Evolutionary conservation across 2,113 vertebrate species (phyloP).

Genomic region (Galeopterus variegatus): DNA sequence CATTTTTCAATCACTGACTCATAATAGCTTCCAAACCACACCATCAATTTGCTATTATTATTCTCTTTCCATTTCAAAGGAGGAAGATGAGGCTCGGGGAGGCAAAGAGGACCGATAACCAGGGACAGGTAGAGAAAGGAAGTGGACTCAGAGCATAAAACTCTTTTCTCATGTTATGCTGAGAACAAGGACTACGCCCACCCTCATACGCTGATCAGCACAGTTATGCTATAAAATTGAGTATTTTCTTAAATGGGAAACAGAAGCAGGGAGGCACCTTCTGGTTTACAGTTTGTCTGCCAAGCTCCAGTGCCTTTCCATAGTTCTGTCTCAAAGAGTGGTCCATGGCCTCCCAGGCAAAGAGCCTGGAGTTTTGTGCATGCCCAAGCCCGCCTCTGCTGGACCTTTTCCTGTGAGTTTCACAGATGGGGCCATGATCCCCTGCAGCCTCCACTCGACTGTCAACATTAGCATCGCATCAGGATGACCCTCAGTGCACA

Average conservation of each 20-base stretch:
- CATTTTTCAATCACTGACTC: background rate
- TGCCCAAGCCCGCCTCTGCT: accelerated
- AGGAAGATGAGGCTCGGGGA: background rate
- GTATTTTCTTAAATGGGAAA: background rate
- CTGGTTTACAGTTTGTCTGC: background rate
- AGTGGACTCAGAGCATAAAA: background rate
- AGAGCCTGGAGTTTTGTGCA: background rate
- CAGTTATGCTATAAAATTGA: background rate
- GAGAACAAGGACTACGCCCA: background rate
- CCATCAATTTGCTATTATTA: background rate
- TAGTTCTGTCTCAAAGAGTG: background rate
- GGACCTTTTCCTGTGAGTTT: background rate
- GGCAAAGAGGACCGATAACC: background rate
- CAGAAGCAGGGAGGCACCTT: background rate
- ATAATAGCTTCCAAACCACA: background rate
- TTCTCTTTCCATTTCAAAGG: background rate
- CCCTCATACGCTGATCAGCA: background rate
- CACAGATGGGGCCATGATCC: background rate
- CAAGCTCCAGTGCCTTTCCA: background rate
- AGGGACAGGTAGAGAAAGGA: background rate
- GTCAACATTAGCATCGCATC: background rate
- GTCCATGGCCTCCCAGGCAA: background rate
- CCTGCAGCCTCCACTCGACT: background rate
- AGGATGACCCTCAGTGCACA: background rate
- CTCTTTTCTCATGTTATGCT: background rate